phyloP scores from a whole-genome alignment of 1,140 invertebrate species.

The Melanaphis sacchari region DNA sequence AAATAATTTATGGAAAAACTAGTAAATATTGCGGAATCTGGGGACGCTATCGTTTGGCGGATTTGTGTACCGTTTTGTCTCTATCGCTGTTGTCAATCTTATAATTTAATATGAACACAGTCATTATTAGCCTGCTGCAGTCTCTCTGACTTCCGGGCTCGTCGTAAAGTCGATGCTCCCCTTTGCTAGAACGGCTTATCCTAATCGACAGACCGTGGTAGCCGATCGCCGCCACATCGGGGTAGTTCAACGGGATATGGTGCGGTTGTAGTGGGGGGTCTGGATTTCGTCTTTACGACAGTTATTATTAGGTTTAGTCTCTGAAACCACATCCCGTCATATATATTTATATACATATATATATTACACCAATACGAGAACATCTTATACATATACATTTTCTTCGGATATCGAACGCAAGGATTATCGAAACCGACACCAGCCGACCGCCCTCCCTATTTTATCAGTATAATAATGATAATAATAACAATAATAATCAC shows the following conservation, averaged over 20 bases:
- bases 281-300: slow-evolving; percentile 48
- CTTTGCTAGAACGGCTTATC: slow-evolving; percentile 17
- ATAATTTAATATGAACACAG: background rate
- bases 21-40: background rate
- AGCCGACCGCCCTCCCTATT: background rate
- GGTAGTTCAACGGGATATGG: background rate
- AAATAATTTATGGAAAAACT: background rate
- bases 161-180: slow-evolving; percentile 38
- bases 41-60: background rate
- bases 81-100: slow-evolving; percentile 10
- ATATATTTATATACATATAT: background rate
- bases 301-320: slow-evolving; percentile 56
- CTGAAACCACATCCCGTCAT: background rate
- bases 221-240: slow-evolving; percentile 5
- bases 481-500: background rate
- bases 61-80: background rate
- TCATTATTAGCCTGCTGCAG: slow-evolving; percentile 31
- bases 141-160: slow-evolving; percentile 44
- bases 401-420: slow-evolving; percentile 17
- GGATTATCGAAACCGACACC: slow-evolving; percentile 43
- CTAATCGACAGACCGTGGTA: slow-evolving; percentile 50
- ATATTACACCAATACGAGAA: background rate
- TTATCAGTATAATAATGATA: background rate
- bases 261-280: background rate
- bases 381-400: background rate